Conservation (phyloP, 2,888 invertebrate species). For the Platynereis dumerilii region DNA sequence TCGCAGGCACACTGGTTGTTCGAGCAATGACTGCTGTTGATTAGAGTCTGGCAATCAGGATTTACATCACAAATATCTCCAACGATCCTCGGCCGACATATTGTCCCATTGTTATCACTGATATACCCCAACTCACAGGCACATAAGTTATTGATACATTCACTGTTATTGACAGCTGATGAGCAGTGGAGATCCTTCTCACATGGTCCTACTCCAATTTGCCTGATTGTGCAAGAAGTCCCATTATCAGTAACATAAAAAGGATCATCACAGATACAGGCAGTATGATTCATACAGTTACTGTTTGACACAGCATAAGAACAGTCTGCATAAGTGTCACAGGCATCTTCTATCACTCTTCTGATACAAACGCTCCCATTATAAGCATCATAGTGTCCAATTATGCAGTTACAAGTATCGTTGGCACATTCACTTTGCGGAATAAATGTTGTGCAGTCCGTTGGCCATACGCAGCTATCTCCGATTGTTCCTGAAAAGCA, state of each 20-base stretch:
- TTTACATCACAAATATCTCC: constrained; percentile 9
- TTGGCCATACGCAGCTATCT: not conserved
- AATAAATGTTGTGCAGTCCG: constrained; percentile 3
- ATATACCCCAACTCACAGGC: not conserved
- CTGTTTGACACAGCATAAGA: not conserved
- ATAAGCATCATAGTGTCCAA: not conserved
- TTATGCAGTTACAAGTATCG: not conserved
- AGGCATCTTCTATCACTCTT: not conserved
- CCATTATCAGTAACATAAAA: not conserved
- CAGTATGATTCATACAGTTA: not conserved
- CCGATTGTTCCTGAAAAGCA: not conserved
- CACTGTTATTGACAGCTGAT: constrained; percentile 11
- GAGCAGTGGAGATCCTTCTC: constrained; percentile 2
- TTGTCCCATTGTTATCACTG: not conserved
- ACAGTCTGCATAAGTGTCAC: not conserved
- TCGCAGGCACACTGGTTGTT: not conserved
- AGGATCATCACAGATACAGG: constrained; percentile 11
- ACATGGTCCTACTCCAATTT: constrained; percentile 8
- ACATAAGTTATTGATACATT: not conserved
- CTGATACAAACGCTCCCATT: constrained; percentile 4
- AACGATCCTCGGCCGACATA: constrained; percentile 6
- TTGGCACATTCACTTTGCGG: not conserved
- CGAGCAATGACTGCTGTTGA: constrained; percentile 7
- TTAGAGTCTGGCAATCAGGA: constrained; percentile 4
- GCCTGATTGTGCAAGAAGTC: not conserved